Evolutionary conservation across 2,113 vertebrate genomes (phyloP).

Genomic region (Gallinago paraguaiae): DNA sequence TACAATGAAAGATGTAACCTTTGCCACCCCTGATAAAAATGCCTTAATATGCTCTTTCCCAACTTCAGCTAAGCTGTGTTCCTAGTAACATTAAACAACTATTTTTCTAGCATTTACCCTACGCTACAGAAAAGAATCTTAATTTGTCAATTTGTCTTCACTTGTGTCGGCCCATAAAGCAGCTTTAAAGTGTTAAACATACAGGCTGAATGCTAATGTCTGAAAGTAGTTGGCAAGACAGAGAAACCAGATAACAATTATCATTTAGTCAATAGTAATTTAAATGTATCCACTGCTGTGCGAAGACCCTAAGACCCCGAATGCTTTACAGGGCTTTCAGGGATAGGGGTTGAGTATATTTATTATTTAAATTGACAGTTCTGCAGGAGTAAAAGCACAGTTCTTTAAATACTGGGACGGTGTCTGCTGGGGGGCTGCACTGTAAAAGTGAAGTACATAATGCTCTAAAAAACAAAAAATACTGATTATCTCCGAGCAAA

Average conservation of each 20-base stretch:
- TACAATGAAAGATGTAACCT: conserved; percentile 23
- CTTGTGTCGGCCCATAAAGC: conserved; percentile 28
- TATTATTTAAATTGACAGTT: conserved; percentile 3
- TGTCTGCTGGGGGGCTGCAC: neutral
- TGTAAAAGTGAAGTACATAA: neutral
- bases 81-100: neutral
- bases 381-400: neutral
- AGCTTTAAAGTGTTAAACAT: conserved; percentile 48
- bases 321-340: conserved; percentile 16
- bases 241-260: conserved; percentile 58
- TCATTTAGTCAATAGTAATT: conserved; percentile 57
- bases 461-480: neutral
- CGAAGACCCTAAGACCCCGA: conserved; percentile 4
- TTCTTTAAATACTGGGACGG: neutral
- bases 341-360: neutral
- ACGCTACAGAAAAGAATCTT: conserved; percentile 1
- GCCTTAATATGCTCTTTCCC: neutral
- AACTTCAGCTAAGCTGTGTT: neutral
- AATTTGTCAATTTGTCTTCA: conserved; percentile 23
- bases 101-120: neutral
- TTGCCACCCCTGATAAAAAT: neutral
- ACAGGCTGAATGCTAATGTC: conserved; percentile 18
- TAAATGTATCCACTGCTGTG: conserved; percentile 47
- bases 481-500: neutral
- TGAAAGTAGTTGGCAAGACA: conserved; percentile 20